Percentiles rank a stretch among this genome's conserved stretches.
These are phyloP conservation scores for Cerastoderma edule DNA, from an alignment of 2,888 invertebrate species.

Conservation along the genomic window DNA sequence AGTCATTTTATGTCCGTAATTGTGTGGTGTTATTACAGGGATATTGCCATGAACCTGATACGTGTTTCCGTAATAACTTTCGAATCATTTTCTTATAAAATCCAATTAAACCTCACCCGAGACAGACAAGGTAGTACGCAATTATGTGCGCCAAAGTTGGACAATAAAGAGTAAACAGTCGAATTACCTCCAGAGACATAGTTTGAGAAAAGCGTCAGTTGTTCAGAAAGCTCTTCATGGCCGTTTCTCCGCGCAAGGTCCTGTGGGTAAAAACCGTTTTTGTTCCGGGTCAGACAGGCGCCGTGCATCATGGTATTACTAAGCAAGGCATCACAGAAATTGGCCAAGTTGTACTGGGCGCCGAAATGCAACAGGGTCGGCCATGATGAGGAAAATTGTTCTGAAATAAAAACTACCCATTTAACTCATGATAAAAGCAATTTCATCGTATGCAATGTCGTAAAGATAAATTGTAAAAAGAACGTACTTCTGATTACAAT, in stretches of 20 bases:
- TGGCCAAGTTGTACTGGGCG: constrained; percentile 50
- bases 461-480: too few species aligned
- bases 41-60: too few species aligned
- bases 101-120: too few species aligned
- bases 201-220: constrained; percentile 38
- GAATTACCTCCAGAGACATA: constrained; percentile 22
- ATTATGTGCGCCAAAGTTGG: too few species aligned
- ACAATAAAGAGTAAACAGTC: background rate
- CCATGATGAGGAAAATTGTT: constrained; percentile 29
- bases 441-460: too few species aligned
- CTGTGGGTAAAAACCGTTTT: constrained; percentile 41
- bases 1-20: too few species aligned
- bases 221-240: constrained; percentile 40
- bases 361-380: constrained; percentile 58
- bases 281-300: constrained; percentile 39
- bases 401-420: background rate
- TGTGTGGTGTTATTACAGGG: too few species aligned
- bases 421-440: too few species aligned
- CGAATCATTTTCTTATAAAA: too few species aligned
- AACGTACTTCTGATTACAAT: too few species aligned
- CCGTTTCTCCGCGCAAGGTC: constrained; percentile 42
- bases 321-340: constrained; percentile 55
- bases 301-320: constrained; percentile 50
- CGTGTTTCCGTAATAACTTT: too few species aligned
- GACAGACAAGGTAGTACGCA: too few species aligned